These are phyloP conservation scores for Reinhardtius hippoglossoides DNA, from an alignment of 2,113 vertebrate genomes.

Conservation along the genomic window DNA sequence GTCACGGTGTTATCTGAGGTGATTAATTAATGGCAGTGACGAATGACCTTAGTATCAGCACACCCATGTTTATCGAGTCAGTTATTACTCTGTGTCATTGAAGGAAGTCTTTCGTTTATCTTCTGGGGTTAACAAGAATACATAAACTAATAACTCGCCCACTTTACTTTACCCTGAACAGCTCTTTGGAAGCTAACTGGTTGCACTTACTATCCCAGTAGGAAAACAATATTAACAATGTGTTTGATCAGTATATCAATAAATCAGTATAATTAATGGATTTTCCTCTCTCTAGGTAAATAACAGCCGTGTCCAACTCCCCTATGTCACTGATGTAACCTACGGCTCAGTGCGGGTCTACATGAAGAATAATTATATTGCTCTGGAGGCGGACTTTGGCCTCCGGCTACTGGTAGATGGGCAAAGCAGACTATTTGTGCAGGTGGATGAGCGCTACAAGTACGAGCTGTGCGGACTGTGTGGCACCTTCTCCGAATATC, in stretches of 20 bases:
- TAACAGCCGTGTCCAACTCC: slow-evolving; percentile 46
- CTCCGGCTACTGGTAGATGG: slow-evolving; percentile 79
- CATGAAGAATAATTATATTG: slow-evolving; percentile 52
- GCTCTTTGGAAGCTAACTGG: neutral
- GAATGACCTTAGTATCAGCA: slow-evolving; percentile 6
- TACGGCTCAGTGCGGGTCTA: slow-evolving; percentile 63
- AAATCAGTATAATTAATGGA: neutral
- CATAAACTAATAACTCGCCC: neutral
- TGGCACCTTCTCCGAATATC: slow-evolving; percentile 81
- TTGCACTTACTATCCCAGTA: neutral
- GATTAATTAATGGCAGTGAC: slow-evolving; percentile 9
- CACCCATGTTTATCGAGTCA: slow-evolving; percentile 18
- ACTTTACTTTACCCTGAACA: slow-evolving; percentile 21
- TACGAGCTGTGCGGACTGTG: slow-evolving; percentile 83
- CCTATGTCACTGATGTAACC: slow-evolving; percentile 51
- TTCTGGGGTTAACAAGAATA: slow-evolving; percentile 3
- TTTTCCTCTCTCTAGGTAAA: slow-evolving; percentile 66
- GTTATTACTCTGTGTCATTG: slow-evolving; percentile 1
- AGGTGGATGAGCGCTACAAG: slow-evolving; percentile 81
- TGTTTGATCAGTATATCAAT: too few species aligned
- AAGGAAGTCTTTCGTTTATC: slow-evolving; percentile 12
- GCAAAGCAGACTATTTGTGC: slow-evolving; percentile 79
- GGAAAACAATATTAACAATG: neutral
- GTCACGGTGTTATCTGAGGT: slow-evolving; percentile 9
- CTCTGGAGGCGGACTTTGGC: slow-evolving; percentile 79